These are phyloP conservation scores for Propithecus deckenii DNA, from an alignment of 2,797 vertebrate species.

Conservation along the genomic window DNA sequence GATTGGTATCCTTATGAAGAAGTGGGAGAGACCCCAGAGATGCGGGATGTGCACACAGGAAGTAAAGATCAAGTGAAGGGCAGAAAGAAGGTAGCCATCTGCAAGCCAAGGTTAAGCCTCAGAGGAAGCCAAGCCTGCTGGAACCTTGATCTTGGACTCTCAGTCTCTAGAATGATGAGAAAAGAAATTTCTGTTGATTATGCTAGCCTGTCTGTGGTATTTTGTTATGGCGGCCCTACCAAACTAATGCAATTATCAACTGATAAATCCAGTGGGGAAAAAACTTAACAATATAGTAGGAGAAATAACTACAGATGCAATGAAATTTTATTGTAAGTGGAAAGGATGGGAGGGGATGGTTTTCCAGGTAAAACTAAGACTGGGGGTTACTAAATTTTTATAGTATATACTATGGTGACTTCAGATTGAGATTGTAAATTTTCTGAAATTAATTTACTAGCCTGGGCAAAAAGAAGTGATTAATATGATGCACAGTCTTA, in stretches of 20 bases:
- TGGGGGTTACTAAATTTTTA: background rate
- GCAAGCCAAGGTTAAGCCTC: background rate
- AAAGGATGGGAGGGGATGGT: background rate
- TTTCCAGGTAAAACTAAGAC: background rate
- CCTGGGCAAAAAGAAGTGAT: background rate
- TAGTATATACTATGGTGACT: background rate
- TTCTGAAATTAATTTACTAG: background rate
- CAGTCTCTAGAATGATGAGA: background rate
- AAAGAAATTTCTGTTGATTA: background rate
- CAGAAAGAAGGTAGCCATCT: accelerated
- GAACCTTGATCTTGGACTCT: background rate
- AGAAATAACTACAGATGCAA: background rate
- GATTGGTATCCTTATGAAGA: background rate
- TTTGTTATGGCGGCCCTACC: background rate
- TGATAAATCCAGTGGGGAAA: background rate
- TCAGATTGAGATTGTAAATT: background rate
- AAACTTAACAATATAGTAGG: background rate
- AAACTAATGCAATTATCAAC: background rate
- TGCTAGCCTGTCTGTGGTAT: background rate
- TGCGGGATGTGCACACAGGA: accelerated
- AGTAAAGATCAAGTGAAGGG: too few relatives aligned
- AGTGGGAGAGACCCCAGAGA: background rate
- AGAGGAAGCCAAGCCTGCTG: background rate
- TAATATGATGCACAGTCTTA: background rate
- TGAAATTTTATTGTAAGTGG: background rate